These are phyloP conservation scores for Andrena trimmerana DNA, from an alignment of 2,888 invertebrate species.

Conservation along the genomic window DNA sequence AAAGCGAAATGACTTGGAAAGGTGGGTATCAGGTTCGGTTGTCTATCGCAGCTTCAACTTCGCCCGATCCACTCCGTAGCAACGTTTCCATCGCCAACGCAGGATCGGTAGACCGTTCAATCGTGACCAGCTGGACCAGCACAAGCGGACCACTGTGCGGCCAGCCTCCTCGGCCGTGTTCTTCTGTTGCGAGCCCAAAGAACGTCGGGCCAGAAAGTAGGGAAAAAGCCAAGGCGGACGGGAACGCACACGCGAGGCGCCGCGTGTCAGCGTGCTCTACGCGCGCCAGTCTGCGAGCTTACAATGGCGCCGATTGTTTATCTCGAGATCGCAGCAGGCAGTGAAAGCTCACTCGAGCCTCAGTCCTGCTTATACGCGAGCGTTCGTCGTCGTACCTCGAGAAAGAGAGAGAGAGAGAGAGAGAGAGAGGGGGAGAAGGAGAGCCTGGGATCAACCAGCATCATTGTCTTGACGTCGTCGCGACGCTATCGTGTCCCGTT, in stretches of 20 bases:
- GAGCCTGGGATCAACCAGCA: conserved; percentile 56
- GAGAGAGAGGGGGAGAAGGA: background rate
- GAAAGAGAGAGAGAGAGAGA: conserved; percentile 26
- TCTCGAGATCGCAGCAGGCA: conserved; percentile 68
- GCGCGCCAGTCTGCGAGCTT: conserved; percentile 24
- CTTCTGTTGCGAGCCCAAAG: conserved; percentile 43
- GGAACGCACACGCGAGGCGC: conserved; percentile 20
- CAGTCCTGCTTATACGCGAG: conserved; percentile 21
- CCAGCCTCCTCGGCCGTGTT: conserved; percentile 13
- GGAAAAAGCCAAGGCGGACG: conserved; percentile 63
- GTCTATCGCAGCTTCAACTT: background rate
- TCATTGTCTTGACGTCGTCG: conserved; percentile 63
- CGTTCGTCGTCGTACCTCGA: conserved; percentile 20
- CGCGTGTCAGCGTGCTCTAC: conserved; percentile 39
- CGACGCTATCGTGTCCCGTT: conserved; percentile 39
- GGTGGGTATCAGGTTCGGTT: too few relatives aligned
- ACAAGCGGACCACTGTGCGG: conserved; percentile 65
- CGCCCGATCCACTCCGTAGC: background rate
- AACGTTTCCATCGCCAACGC: conserved; percentile 25
- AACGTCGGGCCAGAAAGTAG: conserved; percentile 47
- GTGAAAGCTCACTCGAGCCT: conserved; percentile 66
- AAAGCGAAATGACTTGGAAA: too few relatives aligned
- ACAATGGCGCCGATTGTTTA: conserved; percentile 76
- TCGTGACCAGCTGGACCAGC: conserved; percentile 70
- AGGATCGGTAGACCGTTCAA: conserved; percentile 64